Base-by-base conservation (phyloP, 2,888 invertebrate genomes). In the Stictocephala bisonia region DNA sequence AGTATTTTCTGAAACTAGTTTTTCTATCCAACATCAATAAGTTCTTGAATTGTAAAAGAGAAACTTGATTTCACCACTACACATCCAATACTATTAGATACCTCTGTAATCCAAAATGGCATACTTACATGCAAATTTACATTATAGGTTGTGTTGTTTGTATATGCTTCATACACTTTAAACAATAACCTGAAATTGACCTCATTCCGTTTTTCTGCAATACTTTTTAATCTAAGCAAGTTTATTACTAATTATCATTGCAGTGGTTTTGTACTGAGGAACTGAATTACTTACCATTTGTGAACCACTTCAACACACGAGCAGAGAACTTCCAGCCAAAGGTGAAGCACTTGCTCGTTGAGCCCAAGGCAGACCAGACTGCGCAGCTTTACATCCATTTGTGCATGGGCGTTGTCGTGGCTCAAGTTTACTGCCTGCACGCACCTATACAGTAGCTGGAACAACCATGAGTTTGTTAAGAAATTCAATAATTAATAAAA, bases 351-450 rank as follows among this genome's bases (percentile, higher is more conserved):
- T 86, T 99, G 97, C 84, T 99, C 98, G 86, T 99, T 99, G 41
- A 99, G 88, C 29, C 97, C 99, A 84, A 97, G 90, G 83, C 97
- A 97, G 79, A 99, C 93, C 22, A 99, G 87, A 68, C 97, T 97
- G 69, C 99, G 89, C 78, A 99, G 85, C 86, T 99, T 99, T 0
- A 99, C 97, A 86, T 99, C 99, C 96, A 99, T 97, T 87, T 98
- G 98, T 56, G 96, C 96, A 85, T 96, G 96, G 1, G 95, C 95
- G 83, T 93, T 92, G 83, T 98, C 97, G 84, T 99, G 99, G 3
- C 96, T 94, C 80, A 96, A 89, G 85, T 99, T 99, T 31, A 99
- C 93, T 20, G 95, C 91, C 84, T 99, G 97, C 4, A 99, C 97
- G 84, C 97, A 97, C 87, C 97, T 92, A 82, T 95, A 95, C 31